Evolutionary conservation across 1,140 invertebrate genomes (phyloP), one percentile per base, ranked within the genome.

Genomic region (Trichoplusia ni): DNA sequence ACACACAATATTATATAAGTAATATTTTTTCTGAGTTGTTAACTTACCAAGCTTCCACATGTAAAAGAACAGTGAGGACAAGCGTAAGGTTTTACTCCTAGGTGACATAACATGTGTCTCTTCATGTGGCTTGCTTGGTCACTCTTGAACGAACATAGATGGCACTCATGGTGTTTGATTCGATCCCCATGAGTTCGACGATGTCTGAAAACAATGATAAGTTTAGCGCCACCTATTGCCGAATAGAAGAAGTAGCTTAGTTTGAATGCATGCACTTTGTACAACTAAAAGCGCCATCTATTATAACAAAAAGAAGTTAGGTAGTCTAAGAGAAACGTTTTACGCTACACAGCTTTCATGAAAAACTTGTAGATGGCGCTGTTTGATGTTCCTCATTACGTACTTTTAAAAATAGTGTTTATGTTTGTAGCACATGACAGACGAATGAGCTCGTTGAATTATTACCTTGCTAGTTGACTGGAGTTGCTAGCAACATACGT

Each of bases 1-100:
- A n/a, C n/a, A n/a, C n/a, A n/a, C n/a, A n/a, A n/a, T n/a, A n/a
- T n/a, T n/a, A n/a, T n/a, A n/a, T n/a, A n/a, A n/a, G n/a, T n/a
- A n/a, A n/a, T n/a, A n/a, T n/a, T n/a, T n/a, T n/a, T n/a, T n/a
- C n/a, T n/a, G n/a, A n/a, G n/a, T n/a, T n/a, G n/a, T n/a, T n/a
- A n/a, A 69, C 75, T 80, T 69, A 89, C 86, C 69, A 84, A 75
- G 71, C 93, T 95, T 68, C 95, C 96, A 80, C 96, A 96, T 0
- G 93, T 93, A 73, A 96, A 98, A 11, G 86, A 56, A 78, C 96
- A 97, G 81, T 97, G 94, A 4, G 95, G 95, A 86, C 98, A 99
- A 68, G 92, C 93, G 89, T 95, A 98, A 0, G 97, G 97, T 78
- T 97, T 95, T 53, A 94, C 93, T 0, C 96, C 95, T 6, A 94